Evolutionary conservation across 1,140 invertebrate species (phyloP).

Genomic region (Popillia japonica): DNA sequence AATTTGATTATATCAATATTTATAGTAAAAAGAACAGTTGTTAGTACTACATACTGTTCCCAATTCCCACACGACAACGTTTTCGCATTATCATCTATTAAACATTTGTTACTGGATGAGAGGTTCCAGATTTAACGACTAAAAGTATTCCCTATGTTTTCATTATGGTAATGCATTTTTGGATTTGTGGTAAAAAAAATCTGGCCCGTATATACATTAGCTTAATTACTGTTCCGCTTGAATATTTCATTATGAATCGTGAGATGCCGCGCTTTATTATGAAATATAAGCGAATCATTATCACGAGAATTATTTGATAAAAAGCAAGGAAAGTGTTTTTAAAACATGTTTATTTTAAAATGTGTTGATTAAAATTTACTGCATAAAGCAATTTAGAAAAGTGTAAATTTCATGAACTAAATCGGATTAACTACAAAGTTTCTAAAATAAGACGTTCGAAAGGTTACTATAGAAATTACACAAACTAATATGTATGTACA

Average conservation of each 20-base stretch:
- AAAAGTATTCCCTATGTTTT: conserved; percentile 1
- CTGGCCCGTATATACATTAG: conserved; percentile 9
- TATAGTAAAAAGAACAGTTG: too few species aligned
- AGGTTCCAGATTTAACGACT: conserved; percentile 9
- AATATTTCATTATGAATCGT: conserved; percentile 10
- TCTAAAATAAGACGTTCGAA: too few species aligned
- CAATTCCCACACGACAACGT: conserved; percentile 1
- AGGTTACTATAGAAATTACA: too few species aligned
- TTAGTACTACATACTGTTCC: not conserved
- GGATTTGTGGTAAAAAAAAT: conserved; percentile 7
- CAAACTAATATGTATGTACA: too few species aligned
- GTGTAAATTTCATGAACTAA: too few species aligned
- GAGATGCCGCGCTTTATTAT: not conserved
- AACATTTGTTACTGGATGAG: not conserved
- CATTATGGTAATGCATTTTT: conserved; percentile 11
- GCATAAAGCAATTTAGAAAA: too few species aligned
- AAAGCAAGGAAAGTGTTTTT: not conserved
- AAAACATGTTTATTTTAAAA: not conserved
- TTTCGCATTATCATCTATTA: conserved; percentile 8
- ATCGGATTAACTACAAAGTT: too few species aligned
- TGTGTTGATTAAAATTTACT: not conserved
- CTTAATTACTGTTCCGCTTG: not conserved
- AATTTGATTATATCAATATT: too few species aligned
- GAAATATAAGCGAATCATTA: not conserved
- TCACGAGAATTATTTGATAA: not conserved